Base-by-base conservation (phyloP, 2,113 vertebrate genomes). In the Elanoides forficatus region DNA sequence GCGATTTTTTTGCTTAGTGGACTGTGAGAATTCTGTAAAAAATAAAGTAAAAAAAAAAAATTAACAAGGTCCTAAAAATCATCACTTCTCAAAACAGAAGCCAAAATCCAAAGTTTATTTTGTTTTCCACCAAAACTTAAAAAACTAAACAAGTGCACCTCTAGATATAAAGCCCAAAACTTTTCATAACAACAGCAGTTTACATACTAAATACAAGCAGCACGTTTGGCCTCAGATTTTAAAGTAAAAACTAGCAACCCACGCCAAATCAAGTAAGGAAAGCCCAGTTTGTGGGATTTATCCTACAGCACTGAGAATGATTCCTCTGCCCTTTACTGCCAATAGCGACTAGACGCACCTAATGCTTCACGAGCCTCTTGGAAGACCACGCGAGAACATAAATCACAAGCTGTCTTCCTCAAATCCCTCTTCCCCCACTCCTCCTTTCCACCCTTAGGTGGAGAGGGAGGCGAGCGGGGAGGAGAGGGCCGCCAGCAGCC, bases 401-500 rank as follows among this genome's bases (percentile, higher is more conserved):
- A 80, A 42, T 7, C 21, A 38, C 26, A 43, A 80, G 29, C 12
- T 25, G 15, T 15, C 36, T 52, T n/a, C 32, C 40, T 21, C 25
- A 74, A 63, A 75, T 13, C 48, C 29, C 27, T 43, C 29, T 81
- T 38, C 17, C 30, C 17, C 34, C n/a, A 4, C 6, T 18, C 6
- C 11, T 16, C 27, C 8, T 23, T 65, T 30, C 11, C 29, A 18
- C 21, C 25, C 56, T 5, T 4, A 40, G 23, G 47, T 0, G 0
- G 0, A 3, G 47, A 50, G 13, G 1, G 2, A 43, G 48, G 55
- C 2, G 1, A 45, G 36, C 1, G 1, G 16, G 12, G 42, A 76
- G 74, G 58, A 42, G 23, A 62, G 20, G 32, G 23, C 4, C 0
- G 4, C 34, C 23, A 26, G 56, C 36, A 65, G 70, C 30, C 2